Conservation (phyloP, 2,888 invertebrate species). For the Hirtodrosophila confusa region DNA sequence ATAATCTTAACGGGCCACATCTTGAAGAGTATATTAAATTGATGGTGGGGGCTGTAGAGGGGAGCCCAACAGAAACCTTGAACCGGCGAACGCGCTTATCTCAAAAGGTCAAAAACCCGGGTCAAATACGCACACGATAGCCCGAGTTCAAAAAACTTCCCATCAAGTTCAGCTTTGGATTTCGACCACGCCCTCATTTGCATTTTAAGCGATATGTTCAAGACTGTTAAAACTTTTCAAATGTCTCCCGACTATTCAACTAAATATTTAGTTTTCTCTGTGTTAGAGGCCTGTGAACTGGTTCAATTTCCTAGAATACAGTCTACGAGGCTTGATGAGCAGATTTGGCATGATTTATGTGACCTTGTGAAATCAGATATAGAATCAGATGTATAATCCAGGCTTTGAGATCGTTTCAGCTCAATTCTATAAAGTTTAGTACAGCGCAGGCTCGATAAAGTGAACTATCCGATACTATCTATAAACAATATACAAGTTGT, state of each 20-base stretch:
- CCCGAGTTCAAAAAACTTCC: slow-evolving; percentile 13
- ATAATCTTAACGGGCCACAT: not conserved
- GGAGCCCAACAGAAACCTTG: slow-evolving; percentile 8
- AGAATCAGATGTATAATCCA: too few relatives aligned
- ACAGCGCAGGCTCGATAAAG: too few relatives aligned
- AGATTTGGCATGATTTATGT: too few relatives aligned
- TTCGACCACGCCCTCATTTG: slow-evolving; percentile 44
- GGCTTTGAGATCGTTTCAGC: too few relatives aligned
- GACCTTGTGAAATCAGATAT: too few relatives aligned
- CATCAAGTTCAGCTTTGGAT: not conserved
- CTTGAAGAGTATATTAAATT: slow-evolving; percentile 1
- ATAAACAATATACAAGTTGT: too few relatives aligned
- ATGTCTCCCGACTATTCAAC: not conserved
- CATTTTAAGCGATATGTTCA: slow-evolving; percentile 19
- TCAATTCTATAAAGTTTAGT: too few relatives aligned
- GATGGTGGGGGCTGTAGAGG: not conserved
- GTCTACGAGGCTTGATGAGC: too few relatives aligned
- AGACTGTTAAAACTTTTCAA: slow-evolving; percentile 1
- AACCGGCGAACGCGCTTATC: slow-evolving; percentile 3
- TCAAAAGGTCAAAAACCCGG: slow-evolving; percentile 8
- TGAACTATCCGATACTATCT: too few relatives aligned
- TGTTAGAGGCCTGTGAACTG: too few relatives aligned
- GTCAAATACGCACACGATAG: not conserved
- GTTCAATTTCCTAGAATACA: too few relatives aligned
- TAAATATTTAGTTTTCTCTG: too few relatives aligned